These are phyloP conservation scores for Leucopsar rothschildi DNA, from an alignment of 2,113 vertebrate species.

Conservation along the genomic window DNA sequence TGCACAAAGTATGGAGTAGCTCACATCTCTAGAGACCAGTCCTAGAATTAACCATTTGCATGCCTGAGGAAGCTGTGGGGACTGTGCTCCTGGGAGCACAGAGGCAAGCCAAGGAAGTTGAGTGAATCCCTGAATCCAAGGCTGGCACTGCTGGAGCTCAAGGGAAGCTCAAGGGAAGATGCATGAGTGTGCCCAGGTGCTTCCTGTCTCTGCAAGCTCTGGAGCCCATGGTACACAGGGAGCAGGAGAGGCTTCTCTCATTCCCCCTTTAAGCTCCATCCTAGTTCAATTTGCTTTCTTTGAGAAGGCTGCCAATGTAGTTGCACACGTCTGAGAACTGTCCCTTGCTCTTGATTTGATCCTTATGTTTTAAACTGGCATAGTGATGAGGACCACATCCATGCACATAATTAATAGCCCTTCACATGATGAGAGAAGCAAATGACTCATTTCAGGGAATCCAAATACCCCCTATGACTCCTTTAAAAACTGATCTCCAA, in stretches of 20 bases:
- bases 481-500: background rate
- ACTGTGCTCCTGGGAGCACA: background rate
- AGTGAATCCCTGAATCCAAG: background rate
- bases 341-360: background rate
- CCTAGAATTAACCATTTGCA: background rate
- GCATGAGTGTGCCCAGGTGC: background rate
- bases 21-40: background rate
- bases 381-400: background rate
- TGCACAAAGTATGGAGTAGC: background rate
- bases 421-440: background rate
- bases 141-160: background rate
- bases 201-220: background rate
- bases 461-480: background rate
- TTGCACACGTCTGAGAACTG: background rate
- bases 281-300: background rate
- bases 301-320: background rate
- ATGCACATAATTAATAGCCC: background rate
- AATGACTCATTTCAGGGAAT: background rate
- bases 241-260: background rate
- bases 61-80: background rate
- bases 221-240: rapidly evolving
- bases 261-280: background rate
- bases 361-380: background rate
- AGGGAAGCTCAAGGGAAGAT: background rate
- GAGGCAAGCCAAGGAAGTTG: rapidly evolving